Conservation (phyloP, 30 jellyfish, hydroid and myxozoan species). For the Nemopilema nomurai region DNA sequence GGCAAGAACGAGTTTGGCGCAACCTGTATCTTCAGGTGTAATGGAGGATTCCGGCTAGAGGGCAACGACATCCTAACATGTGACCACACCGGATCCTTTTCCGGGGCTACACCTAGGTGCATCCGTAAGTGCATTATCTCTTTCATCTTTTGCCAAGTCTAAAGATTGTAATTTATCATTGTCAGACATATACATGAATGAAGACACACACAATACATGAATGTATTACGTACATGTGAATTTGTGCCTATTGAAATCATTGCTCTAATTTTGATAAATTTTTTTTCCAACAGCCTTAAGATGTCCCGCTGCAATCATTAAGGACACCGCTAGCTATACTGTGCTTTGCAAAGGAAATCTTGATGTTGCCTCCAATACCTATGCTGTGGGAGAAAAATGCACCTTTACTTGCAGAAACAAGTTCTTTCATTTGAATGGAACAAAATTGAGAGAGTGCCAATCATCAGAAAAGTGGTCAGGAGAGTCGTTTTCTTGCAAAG, state of each 20-base stretch:
- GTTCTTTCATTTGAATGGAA: constrained; percentile 72
- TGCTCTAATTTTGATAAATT: too few relatives aligned
- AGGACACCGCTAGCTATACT: background rate
- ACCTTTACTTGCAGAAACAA: constrained; percentile 56
- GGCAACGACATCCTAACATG: constrained; percentile 55
- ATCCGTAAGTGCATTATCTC: constrained; percentile 46
- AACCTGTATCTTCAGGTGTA: constrained; percentile 76
- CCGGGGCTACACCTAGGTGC: constrained; percentile 70
- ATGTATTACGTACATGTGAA: too few relatives aligned
- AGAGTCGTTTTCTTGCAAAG: constrained; percentile 33
- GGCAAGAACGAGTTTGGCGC: constrained; percentile 72
- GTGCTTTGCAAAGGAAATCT: constrained; percentile 12
- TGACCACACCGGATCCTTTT: constrained; percentile 58
- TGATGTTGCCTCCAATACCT: constrained; percentile 32
- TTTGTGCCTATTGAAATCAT: too few relatives aligned
- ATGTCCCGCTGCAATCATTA: constrained; percentile 26
- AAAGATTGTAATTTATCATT: too few relatives aligned
- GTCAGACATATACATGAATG: too few relatives aligned
- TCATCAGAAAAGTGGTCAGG: constrained; percentile 74
- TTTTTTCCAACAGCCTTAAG: background rate
- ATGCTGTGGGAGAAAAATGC: constrained; percentile 62
- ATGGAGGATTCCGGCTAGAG: constrained; percentile 60
- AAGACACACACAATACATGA: too few relatives aligned
- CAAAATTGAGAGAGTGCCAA: constrained; percentile 47
- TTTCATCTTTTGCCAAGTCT: background rate